Percentiles rank a stretch among this genome's conserved stretches.
These are phyloP conservation scores for Phyllotis vaccarum DNA, from an alignment of 2,797 vertebrate genomes.

Conservation along the genomic window DNA sequence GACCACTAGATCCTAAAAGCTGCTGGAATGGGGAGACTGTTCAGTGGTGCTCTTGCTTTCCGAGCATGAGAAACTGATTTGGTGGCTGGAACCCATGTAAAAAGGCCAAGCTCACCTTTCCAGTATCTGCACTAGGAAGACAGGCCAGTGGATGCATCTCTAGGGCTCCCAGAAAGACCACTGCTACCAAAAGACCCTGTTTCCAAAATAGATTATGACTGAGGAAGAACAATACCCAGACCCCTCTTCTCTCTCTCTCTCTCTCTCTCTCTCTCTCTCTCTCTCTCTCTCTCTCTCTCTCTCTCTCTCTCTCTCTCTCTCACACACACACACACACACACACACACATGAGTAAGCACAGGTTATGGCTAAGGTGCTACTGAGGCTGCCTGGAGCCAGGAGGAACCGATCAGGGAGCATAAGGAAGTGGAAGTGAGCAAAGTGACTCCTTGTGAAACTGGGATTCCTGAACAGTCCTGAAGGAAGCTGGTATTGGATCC, in stretches of 20 bases:
- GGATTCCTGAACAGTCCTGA: accelerated
- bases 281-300: too few relatives aligned
- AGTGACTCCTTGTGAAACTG: neutral
- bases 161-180: neutral
- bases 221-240: neutral
- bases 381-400: neutral
- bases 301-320: too few relatives aligned
- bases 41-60: neutral
- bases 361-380: accelerated
- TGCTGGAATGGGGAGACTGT: neutral
- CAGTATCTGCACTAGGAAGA: neutral
- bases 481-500: neutral
- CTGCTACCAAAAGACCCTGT: neutral
- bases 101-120: neutral
- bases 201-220: neutral
- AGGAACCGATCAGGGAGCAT: neutral
- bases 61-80: neutral
- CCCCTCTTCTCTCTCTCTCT: too few relatives aligned
- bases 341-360: neutral
- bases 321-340: too few relatives aligned
- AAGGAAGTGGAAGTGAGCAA: neutral
- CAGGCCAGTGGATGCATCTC: neutral
- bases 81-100: neutral
- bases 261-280: too few relatives aligned
- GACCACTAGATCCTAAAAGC: neutral